These are phyloP conservation scores for Labrus mixtus DNA, from an alignment of 2,113 vertebrate genomes.

Conservation along the genomic window DNA sequence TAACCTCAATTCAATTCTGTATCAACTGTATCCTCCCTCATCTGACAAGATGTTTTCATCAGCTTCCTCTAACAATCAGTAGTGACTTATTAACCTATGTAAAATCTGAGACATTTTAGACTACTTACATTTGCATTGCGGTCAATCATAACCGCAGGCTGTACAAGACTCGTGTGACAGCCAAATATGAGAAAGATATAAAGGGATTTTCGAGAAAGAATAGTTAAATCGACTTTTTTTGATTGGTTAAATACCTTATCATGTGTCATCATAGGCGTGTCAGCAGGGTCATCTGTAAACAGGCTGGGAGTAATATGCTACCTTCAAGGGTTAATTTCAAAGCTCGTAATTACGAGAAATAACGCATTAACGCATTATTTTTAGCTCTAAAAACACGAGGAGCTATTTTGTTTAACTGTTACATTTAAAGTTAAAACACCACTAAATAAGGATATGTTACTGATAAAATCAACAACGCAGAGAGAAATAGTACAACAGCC, in stretches of 20 bases:
- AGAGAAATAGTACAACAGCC: background rate
- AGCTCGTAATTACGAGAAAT: accelerated
- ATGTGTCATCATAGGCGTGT: slow-evolving; percentile 23
- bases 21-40: too few species aligned
- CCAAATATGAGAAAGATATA: too few species aligned
- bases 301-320: background rate
- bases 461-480: background rate
- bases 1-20: too few species aligned
- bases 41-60: too few species aligned
- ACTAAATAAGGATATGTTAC: background rate
- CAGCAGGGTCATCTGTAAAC: slow-evolving; percentile 26
- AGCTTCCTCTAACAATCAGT: too few species aligned
- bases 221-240: background rate
- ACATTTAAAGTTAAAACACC: background rate
- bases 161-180: too few species aligned
- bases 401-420: background rate
- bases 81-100: too few species aligned
- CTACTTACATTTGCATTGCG: too few species aligned
- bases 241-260: background rate
- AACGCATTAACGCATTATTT: background rate
- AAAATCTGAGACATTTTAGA: too few species aligned
- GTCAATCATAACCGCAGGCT: too few species aligned
- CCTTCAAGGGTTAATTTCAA: background rate
- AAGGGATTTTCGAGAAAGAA: background rate
- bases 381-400: background rate